A percentile compares a stretch with the other conserved stretches of the same genome.
phyloP scores from a whole-genome alignment of 2,888 invertebrate species.

The Phasia obesa region DNA sequence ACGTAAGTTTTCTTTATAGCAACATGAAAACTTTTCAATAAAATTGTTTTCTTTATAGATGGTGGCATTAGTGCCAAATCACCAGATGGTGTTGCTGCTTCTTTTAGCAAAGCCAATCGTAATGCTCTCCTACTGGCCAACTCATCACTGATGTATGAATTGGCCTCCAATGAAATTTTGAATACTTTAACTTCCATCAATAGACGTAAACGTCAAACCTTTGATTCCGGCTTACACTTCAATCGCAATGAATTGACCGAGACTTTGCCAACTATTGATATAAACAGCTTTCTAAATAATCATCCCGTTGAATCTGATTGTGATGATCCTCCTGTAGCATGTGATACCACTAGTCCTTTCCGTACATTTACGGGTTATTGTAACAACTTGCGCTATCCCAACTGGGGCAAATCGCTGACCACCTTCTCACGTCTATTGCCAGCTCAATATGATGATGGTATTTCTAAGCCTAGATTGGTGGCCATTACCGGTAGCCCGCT shows the following conservation, averaged over 20 bases:
- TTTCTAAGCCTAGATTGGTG: conserved; percentile 89
- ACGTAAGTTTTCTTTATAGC: conserved; percentile 83
- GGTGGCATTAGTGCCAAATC: conserved; percentile 93
- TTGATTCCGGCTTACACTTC: conserved; percentile 85
- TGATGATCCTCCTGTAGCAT: conserved; percentile 87
- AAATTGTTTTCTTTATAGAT: conserved; percentile 83
- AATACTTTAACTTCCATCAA: conserved; percentile 84
- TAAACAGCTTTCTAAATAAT: conserved; percentile 87
- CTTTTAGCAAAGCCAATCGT: conserved; percentile 94
- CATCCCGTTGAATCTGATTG: conserved; percentile 82
- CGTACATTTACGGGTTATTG: conserved; percentile 91
- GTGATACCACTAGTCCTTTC: conserved; percentile 88
- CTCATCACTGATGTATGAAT: conserved; percentile 92
- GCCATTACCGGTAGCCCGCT: conserved; percentile 90
- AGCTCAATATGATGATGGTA: conserved; percentile 94
- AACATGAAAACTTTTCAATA: neutral
- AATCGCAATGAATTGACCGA: conserved; percentile 88
- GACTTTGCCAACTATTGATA: conserved; percentile 90
- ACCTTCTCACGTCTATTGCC: conserved; percentile 93
- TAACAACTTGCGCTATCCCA: conserved; percentile 92
- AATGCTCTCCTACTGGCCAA: conserved; percentile 92
- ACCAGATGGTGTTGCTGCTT: conserved; percentile 92
- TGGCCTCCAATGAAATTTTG: conserved; percentile 93
- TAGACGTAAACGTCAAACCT: conserved; percentile 89
- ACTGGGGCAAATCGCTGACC: conserved; percentile 91